Base-by-base conservation (phyloP, 2,888 invertebrate species). In the Agrochola lychnidis region DNA sequence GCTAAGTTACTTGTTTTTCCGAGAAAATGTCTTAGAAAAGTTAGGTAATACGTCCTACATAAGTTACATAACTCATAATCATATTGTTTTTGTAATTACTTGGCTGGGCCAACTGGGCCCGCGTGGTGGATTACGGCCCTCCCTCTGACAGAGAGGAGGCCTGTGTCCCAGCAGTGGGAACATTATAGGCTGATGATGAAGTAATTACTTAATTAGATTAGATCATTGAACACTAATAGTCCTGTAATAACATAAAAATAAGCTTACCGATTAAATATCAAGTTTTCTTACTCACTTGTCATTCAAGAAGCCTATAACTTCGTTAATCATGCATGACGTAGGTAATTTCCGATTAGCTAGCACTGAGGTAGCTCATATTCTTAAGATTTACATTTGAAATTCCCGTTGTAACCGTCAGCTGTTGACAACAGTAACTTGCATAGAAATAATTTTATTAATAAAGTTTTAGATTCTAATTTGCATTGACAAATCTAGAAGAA, bases 361-460 rank as follows among this genome's bases (percentile, higher is more conserved):
- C 22, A 51, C 48, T 51, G 48, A 64, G 36, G 63, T 25, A 59
- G 36, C 72, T 78, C n/a, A 25, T 64, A 53, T 72, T 72, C 79
- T 64, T 22, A 51, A 63, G 79, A 78, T 72, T 82, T 78, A 61
- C 61, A 78, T 70, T 81, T 70, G 36, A 73, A 81, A 78, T 62
- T 78, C 69, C 64, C 64, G 70, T 68, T 61, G 3, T 14, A 73
- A 82, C 79, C 30, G 73, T n/a, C 70, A 69, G 56, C 30, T 61
- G 61, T 19, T 56, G 22, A 57, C 36, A 56, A n/a, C 45, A 10
- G 56, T 78, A 40, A 30, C 30, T 22, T 40, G 9, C 25, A 16
- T 25, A 40, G 0, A 25, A 9, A 25, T 40, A 22, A 19, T 16
- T 25, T 1, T 25, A 12, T 36, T 12, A 19, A 57, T 9, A 12